These are phyloP conservation scores for Caenorhabditis macrosperma DNA, from an alignment of 2,888 invertebrate genomes.

Conservation along the genomic window DNA sequence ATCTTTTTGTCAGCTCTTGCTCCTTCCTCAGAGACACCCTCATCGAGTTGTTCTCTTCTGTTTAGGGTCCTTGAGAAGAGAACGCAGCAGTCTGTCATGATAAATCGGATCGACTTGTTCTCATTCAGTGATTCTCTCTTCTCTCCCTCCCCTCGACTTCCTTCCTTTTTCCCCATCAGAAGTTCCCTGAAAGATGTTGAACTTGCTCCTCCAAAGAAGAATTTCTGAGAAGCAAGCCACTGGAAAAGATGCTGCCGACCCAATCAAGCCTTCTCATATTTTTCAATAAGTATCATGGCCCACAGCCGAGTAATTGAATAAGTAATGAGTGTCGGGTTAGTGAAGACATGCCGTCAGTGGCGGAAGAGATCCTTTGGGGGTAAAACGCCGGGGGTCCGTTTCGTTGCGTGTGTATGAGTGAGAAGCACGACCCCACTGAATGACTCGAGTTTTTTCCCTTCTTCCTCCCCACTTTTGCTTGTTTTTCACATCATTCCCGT, in stretches of 20 bases:
- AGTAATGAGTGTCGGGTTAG: slow-evolving; percentile 56
- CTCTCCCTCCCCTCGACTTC: too few species aligned
- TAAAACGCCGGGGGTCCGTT: slow-evolving; percentile 28
- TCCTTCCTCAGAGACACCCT: background rate
- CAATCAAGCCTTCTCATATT: slow-evolving; percentile 41
- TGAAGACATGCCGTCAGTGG: slow-evolving; percentile 31
- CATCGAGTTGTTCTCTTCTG: background rate
- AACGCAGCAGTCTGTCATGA: background rate
- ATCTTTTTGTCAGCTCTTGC: background rate
- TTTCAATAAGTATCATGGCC: slow-evolving; percentile 56
- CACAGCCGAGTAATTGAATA: slow-evolving; percentile 60
- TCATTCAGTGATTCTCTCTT: too few species aligned
- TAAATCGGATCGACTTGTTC: background rate
- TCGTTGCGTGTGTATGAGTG: slow-evolving; percentile 51
- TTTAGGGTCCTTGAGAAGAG: background rate
- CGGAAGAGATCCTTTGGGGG: slow-evolving; percentile 50
- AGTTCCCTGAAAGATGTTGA: background rate
- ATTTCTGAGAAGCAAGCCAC: background rate
- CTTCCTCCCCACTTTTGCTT: slow-evolving; percentile 35
- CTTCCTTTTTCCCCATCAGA: too few species aligned
- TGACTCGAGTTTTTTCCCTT: slow-evolving; percentile 49
- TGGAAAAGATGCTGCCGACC: background rate
- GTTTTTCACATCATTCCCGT: slow-evolving; percentile 55
- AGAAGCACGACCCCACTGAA: slow-evolving; percentile 53
- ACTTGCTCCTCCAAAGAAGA: background rate